These are phyloP conservation scores for Phalacrocorax carbo DNA, from an alignment of 2,113 vertebrate species.

Conservation along the genomic window DNA sequence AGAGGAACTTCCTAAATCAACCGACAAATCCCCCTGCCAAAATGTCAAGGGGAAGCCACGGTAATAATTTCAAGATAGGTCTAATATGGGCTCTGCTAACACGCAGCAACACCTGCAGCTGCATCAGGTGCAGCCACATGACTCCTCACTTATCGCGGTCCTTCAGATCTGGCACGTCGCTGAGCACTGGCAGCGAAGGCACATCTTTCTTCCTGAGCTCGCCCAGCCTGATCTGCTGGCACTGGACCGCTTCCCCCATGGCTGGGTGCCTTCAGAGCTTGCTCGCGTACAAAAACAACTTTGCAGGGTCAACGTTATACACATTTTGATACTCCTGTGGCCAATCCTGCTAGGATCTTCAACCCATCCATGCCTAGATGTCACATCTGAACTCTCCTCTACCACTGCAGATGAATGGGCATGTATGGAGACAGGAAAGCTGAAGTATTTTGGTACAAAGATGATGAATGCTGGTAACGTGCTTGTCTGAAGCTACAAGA, in stretches of 20 bases:
- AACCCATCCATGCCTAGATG: background rate
- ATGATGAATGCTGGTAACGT: fast-evolving
- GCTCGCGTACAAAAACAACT: fast-evolving
- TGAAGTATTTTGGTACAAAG: background rate
- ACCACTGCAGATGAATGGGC: fast-evolving
- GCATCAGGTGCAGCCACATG: background rate
- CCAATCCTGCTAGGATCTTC: background rate
- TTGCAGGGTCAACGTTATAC: too few relatives aligned
- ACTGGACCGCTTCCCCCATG: fast-evolving
- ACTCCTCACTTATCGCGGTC: background rate
- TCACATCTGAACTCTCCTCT: background rate
- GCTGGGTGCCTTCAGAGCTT: background rate
- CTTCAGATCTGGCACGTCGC: background rate
- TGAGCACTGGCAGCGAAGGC: background rate
- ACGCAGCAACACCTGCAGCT: background rate
- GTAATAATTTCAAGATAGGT: fast-evolving
- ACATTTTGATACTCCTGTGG: background rate
- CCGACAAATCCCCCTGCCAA: background rate
- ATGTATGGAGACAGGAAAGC: background rate
- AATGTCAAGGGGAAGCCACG: background rate
- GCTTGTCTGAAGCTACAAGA: background rate
- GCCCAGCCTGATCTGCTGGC: background rate
- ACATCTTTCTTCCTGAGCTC: background rate
- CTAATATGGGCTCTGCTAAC: fast-evolving
- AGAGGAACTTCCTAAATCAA: background rate